Percentiles rank a stretch among this genome's conserved stretches.
phyloP scores from a whole-genome alignment of 92 coral and sea anemone species.

The Parazoanthus atlanticus region DNA sequence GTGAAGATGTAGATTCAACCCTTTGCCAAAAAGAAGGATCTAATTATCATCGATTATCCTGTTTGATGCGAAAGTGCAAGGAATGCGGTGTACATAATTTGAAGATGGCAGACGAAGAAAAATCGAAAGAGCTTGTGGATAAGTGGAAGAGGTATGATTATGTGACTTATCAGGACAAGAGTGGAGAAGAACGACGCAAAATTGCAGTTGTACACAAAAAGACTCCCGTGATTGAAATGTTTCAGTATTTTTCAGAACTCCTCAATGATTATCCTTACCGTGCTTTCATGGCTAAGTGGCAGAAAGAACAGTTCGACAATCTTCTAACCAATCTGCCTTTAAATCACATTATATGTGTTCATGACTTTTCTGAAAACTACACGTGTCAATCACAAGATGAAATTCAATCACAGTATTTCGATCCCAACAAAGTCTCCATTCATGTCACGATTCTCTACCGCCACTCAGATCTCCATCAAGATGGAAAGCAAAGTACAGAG shows the following conservation, averaged over 20 bases:
- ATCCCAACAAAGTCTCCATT: slow-evolving; percentile 25
- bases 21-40: slow-evolving; percentile 36
- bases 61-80: slow-evolving; percentile 57
- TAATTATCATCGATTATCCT: slow-evolving; percentile 44
- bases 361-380: slow-evolving; percentile 36
- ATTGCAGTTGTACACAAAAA: slow-evolving; percentile 56
- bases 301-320: slow-evolving; percentile 11
- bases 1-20: slow-evolving; percentile 48
- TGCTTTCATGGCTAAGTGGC: slow-evolving; percentile 63
- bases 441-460: slow-evolving; percentile 40
- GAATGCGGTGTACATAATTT: slow-evolving; percentile 57
- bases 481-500: slow-evolving; percentile 39
- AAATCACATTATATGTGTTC: slow-evolving; percentile 31
- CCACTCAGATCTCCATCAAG: slow-evolving; percentile 13
- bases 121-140: slow-evolving; percentile 46
- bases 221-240: slow-evolving; percentile 67
- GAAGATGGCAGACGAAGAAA: slow-evolving; percentile 47
- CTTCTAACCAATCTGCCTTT: slow-evolving; percentile 24
- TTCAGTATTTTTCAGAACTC: slow-evolving; percentile 51
- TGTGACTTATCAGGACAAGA: slow-evolving; percentile 50
- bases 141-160: slow-evolving; percentile 75
- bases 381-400: slow-evolving; percentile 36
- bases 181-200: slow-evolving; percentile 51
- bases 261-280: slow-evolving; percentile 59
- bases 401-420: slow-evolving; percentile 40